These are phyloP conservation scores for Prolemur simus DNA, from an alignment of 2,113 vertebrate genomes.

Conservation along the genomic window DNA sequence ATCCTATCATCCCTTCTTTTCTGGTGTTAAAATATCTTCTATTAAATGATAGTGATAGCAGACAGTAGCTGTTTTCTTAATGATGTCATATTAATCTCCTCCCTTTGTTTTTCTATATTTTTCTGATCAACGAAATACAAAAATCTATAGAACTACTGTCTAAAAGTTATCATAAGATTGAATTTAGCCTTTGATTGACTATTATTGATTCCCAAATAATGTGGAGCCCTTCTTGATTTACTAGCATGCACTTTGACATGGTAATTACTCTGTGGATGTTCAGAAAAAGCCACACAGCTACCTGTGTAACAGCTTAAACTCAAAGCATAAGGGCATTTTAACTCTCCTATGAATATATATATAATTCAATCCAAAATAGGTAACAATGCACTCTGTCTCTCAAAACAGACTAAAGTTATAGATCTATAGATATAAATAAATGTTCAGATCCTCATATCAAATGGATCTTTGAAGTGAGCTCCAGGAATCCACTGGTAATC, in stretches of 20 bases:
- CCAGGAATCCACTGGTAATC: not conserved
- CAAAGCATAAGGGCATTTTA: not conserved
- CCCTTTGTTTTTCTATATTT: not conserved
- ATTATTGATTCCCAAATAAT: not conserved
- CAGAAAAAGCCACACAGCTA: conserved; percentile 33
- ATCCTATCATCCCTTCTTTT: not conserved
- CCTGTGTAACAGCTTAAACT: not conserved
- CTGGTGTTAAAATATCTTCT: not conserved
- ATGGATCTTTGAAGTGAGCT: conserved; percentile 30
- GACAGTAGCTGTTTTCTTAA: conserved; percentile 8
- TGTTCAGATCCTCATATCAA: not conserved
- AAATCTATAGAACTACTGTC: not conserved
- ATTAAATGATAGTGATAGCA: not conserved
- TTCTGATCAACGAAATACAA: conserved; percentile 14
- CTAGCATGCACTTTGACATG: not conserved
- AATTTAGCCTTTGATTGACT: conserved; percentile 4
- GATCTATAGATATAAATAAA: not conserved
- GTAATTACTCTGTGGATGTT: not conserved
- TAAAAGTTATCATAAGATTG: not conserved
- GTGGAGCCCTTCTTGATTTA: not conserved
- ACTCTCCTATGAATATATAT: not conserved
- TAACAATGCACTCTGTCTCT: not conserved
- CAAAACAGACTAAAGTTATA: not conserved
- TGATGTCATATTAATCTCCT: not conserved
- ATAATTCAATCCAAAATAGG: not conserved